phyloP scores from a whole-genome alignment of 2,888 invertebrate species.

The Chesias legatella region DNA sequence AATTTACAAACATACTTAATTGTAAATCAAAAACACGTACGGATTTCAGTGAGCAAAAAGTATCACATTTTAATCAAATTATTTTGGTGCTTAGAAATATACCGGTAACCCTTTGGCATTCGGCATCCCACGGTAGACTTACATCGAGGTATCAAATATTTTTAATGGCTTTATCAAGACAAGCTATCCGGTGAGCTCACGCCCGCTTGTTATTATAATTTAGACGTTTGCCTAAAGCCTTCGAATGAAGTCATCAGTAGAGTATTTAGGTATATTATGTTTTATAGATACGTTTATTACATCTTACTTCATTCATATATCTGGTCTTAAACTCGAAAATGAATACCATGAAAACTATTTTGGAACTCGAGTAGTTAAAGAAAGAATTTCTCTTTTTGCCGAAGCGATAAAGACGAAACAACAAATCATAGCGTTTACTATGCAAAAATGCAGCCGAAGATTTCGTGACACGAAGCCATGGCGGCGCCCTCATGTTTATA shows the following conservation, averaged over 20 bases:
- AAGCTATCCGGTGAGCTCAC: slow-evolving; percentile 66
- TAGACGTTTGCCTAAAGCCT: slow-evolving; percentile 76
- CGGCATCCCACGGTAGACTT: slow-evolving; percentile 55
- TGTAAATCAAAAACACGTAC: slow-evolving; percentile 29
- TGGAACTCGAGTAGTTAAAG: not conserved
- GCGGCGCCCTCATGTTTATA: slow-evolving; percentile 59
- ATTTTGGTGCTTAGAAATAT: slow-evolving; percentile 47
- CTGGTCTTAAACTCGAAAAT: too few relatives aligned
- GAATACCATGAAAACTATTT: not conserved
- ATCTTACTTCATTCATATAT: slow-evolving; percentile 7
- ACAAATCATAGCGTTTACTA: slow-evolving; percentile 70
- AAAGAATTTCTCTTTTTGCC: not conserved
- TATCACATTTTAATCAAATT: slow-evolving; percentile 28
- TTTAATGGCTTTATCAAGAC: slow-evolving; percentile 80
- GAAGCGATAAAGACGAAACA: slow-evolving; percentile 48
- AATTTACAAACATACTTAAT: slow-evolving; percentile 25
- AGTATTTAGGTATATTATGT: slow-evolving; percentile 28
- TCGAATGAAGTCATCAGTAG: slow-evolving; percentile 72
- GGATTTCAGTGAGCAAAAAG: slow-evolving; percentile 33
- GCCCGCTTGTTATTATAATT: slow-evolving; percentile 80
- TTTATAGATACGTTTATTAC: slow-evolving; percentile 27
- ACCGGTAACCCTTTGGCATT: slow-evolving; percentile 65
- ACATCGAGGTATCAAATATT: slow-evolving; percentile 71
- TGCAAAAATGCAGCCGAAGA: slow-evolving; percentile 73
- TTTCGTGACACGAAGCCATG: slow-evolving; percentile 70